Conservation (phyloP, 2,888 invertebrate species). For the Trissolcus japonicus region DNA sequence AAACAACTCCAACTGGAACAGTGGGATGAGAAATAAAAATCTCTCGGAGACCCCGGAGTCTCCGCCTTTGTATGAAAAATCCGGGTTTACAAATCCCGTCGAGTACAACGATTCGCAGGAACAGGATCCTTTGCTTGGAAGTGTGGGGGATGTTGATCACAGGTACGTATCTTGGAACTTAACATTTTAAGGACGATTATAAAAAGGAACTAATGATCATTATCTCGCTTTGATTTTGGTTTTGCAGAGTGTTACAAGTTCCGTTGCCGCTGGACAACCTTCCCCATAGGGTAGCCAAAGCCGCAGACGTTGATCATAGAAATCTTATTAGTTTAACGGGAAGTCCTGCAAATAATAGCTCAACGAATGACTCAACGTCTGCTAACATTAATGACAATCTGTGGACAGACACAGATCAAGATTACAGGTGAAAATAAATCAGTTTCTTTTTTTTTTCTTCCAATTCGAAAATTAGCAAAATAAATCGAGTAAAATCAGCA, state of each 20-base stretch:
- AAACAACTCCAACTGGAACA: constrained; percentile 68
- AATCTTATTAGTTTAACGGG: constrained; percentile 90
- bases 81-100: constrained; percentile 79
- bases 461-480: no score
- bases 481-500: neutral
- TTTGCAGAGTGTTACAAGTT: constrained; percentile 67
- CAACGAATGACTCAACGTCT: constrained; percentile 62
- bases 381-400: constrained; percentile 62
- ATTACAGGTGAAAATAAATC: constrained; percentile 68
- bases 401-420: constrained; percentile 73
- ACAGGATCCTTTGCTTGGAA: constrained; percentile 71
- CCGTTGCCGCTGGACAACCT: constrained; percentile 70
- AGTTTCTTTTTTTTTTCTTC: neutral
- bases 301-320: constrained; percentile 86
- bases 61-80: constrained; percentile 82
- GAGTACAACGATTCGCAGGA: constrained; percentile 80
- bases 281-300: constrained; percentile 72
- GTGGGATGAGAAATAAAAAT: constrained; percentile 62
- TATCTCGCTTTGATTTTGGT: neutral
- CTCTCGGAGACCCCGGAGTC: constrained; percentile 81
- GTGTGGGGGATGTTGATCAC: constrained; percentile 73
- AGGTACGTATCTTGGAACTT: constrained; percentile 61
- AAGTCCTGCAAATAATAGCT: constrained; percentile 78
- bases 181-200: neutral
- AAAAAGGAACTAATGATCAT: neutral